These are phyloP conservation scores for Ammodytes marinus DNA, from an alignment of 2,113 vertebrate species.

Conservation along the genomic window DNA sequence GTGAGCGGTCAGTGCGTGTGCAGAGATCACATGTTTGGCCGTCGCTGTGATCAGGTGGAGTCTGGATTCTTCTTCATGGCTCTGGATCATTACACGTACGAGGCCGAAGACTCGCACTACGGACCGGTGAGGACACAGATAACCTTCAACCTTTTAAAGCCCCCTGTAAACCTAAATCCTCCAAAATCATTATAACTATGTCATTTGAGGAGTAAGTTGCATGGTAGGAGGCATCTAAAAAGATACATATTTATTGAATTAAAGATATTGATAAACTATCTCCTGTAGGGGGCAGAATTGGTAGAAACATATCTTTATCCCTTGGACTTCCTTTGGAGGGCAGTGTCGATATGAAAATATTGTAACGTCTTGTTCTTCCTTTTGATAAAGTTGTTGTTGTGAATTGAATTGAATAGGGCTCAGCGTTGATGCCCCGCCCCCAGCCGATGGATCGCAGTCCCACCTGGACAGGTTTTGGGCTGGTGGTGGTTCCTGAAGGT, in stretches of 20 bases:
- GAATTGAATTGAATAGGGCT: constrained; percentile 81
- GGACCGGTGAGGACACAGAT: constrained; percentile 88
- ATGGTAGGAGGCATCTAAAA: no score
- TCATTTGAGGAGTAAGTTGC: no score
- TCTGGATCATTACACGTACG: constrained; percentile 96
- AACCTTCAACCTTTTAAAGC: constrained; percentile 40
- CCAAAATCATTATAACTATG: no score
- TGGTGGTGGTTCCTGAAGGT: constrained; percentile 94
- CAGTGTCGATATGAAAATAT: no score
- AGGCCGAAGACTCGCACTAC: constrained; percentile 92
- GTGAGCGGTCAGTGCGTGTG: constrained; percentile 93
- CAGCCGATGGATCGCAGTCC: constrained; percentile 90
- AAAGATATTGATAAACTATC: no score
- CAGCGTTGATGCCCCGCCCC: constrained; percentile 88
- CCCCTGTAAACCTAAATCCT: no score
- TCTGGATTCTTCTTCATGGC: constrained; percentile 95
- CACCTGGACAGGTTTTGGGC: constrained; percentile 95
- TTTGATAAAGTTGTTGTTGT: no score
- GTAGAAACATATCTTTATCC: no score
- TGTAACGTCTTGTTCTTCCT: no score
- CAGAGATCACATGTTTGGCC: constrained; percentile 92
- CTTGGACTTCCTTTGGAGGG: no score
- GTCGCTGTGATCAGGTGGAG: constrained; percentile 93
- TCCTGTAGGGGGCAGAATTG: no score
- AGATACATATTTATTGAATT: no score